Conservation (phyloP, 2,113 vertebrate species). For the Rhynchomys soricoides region DNA sequence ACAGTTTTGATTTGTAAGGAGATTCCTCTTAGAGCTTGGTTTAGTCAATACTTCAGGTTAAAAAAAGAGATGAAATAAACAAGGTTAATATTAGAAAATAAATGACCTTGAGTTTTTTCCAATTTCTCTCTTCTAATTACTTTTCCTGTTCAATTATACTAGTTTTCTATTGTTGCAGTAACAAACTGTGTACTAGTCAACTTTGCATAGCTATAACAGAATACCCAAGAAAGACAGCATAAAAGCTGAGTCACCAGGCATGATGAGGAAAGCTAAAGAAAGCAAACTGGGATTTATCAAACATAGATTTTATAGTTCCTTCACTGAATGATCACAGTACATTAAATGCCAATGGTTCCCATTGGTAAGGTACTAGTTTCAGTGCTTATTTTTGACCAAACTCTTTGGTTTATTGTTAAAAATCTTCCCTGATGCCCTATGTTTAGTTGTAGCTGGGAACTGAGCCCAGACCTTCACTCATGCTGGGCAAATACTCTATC, state of each 20-base stretch:
- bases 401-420: not conserved
- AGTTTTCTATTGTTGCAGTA: slow-evolving; percentile 12
- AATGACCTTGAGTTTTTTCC: not conserved
- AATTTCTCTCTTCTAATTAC: not conserved
- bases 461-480: not conserved
- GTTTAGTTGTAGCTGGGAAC: not conserved
- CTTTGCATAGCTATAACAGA: not conserved
- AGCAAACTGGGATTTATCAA: not conserved
- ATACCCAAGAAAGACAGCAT: not conserved
- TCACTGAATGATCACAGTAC: not conserved
- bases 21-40: not conserved
- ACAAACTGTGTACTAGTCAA: not conserved
- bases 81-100: slow-evolving; percentile 51
- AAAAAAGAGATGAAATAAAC: slow-evolving; percentile 15
- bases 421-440: not conserved
- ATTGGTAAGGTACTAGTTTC: not conserved
- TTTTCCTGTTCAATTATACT: not conserved
- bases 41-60: not conserved
- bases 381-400: not conserved
- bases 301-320: not conserved
- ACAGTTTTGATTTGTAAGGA: not conserved
- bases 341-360: not conserved
- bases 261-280: not conserved
- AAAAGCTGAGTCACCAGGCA: not conserved
- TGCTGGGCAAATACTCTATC: not conserved